Conservation (phyloP, 1,140 invertebrate genomes). For the Polyergus mexicanus region DNA sequence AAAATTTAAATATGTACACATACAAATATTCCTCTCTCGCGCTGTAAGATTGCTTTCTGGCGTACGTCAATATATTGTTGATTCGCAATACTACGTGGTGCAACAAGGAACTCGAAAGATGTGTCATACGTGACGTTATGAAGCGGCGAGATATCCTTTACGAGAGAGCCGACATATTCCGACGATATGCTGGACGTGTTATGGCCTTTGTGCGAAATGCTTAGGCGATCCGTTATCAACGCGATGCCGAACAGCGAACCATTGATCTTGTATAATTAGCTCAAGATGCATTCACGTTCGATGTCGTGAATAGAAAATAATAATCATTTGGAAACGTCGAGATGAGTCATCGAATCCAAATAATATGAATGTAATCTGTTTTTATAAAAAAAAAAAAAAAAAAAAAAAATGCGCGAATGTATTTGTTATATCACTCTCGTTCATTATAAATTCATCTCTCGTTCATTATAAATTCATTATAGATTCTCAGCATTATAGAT, state of each 20-base stretch:
- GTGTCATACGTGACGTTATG: conserved; percentile 41
- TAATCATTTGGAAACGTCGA: not conserved
- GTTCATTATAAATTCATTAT: not conserved
- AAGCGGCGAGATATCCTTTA: conserved; percentile 45
- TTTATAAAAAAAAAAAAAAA: not conserved
- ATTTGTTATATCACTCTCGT: not conserved
- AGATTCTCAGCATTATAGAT: not conserved
- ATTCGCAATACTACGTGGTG: not conserved
- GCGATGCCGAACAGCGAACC: conserved; percentile 26
- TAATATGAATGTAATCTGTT: not conserved
- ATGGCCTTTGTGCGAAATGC: not conserved
- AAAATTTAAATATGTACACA: too few species aligned
- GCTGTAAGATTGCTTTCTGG: not conserved
- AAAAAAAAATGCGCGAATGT: not conserved
- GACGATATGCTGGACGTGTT: conserved; percentile 12
- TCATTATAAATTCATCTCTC: not conserved
- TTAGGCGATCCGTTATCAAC: conserved; percentile 39
- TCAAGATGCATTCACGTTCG: conserved; percentile 45
- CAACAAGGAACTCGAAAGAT: conserved; percentile 6
- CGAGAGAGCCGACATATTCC: not conserved
- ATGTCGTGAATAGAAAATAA: not conserved
- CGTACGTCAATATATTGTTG: not conserved
- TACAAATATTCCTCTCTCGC: not conserved
- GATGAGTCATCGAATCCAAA: not conserved
- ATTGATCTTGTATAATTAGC: conserved; percentile 50